phyloP scores from a whole-genome alignment of 1,140 invertebrate species.

The Phymorhynchus buccinoides region DNA sequence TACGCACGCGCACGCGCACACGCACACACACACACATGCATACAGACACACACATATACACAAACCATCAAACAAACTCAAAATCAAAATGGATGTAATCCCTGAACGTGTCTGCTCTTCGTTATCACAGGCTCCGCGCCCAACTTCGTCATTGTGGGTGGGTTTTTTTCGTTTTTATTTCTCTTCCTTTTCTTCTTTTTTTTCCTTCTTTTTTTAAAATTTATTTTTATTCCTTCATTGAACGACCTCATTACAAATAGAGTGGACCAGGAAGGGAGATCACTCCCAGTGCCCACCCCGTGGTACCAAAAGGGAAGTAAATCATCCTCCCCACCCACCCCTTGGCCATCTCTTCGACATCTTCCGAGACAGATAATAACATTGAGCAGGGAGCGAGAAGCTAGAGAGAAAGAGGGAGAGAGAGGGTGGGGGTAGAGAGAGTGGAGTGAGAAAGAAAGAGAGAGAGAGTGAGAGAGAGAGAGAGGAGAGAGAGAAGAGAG shows the following conservation, averaged over 20 bases:
- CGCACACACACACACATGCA: no score
- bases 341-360: background rate
- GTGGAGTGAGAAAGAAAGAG: background rate
- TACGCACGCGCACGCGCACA: no score
- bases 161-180: no score
- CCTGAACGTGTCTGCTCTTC: no score
- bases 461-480: background rate
- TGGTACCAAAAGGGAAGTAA: conserved; percentile 2
- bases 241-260: conserved; percentile 8
- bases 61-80: no score
- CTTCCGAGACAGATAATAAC: conserved; percentile 7
- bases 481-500: background rate
- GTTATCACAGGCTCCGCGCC: no score
- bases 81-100: no score
- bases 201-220: no score
- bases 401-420: background rate
- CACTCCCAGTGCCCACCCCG: background rate
- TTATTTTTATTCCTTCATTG: no score
- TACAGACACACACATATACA: no score
- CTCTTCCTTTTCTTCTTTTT: no score
- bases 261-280: background rate
- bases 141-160: no score
- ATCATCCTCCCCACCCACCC: background rate
- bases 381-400: background rate
- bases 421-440: background rate